Evolutionary conservation across 1,140 invertebrate species (phyloP).

Genomic region (Chironomus striatipennis): DNA sequence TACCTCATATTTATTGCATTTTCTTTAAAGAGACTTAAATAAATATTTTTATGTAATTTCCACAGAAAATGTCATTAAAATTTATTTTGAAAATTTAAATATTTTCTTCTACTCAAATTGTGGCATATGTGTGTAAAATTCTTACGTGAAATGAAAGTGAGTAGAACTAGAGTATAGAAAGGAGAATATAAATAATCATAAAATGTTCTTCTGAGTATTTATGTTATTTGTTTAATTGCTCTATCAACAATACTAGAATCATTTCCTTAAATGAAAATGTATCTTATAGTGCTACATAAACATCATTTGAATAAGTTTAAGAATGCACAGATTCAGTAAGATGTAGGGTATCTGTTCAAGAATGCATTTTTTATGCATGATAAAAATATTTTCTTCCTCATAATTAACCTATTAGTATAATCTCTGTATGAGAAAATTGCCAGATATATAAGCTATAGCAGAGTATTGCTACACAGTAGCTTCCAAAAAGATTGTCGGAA

Average conservation of each 20-base stretch:
- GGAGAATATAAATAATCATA: slow-evolving; percentile 8
- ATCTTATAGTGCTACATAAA: not conserved
- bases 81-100: not conserved
- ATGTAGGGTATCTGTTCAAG: not conserved
- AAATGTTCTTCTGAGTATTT: slow-evolving; percentile 5
- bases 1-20: not conserved
- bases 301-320: not conserved
- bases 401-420: not conserved
- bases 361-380: not conserved
- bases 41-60: not conserved
- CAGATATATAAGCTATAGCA: not conserved
- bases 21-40: not conserved
- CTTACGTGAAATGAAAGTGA: too few species aligned
- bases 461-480: not conserved
- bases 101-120: not conserved
- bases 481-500: not conserved
- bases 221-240: slow-evolving; percentile 1
- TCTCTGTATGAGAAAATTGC: not conserved
- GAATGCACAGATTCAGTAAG: not conserved
- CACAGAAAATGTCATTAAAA: slow-evolving; percentile 6
- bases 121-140: not conserved
- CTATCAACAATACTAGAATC: not conserved
- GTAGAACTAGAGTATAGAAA: not conserved
- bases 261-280: not conserved
- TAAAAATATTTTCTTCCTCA: not conserved